Conservation (phyloP, 1,140 invertebrate species). For the Lepeophtheirus salmonis region DNA sequence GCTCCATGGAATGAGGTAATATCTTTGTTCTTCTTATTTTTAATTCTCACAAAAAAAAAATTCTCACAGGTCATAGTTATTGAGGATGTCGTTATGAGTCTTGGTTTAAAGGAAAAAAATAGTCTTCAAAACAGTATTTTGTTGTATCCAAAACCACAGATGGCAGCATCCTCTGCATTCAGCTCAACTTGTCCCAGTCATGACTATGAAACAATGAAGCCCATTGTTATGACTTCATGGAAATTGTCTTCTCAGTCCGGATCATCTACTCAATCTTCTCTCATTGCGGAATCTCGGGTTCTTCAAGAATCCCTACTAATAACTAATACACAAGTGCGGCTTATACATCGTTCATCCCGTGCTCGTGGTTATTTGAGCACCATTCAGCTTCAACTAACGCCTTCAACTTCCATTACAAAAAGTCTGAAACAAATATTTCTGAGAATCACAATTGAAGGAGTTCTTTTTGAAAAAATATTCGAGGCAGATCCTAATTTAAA, state of each 20-base stretch:
- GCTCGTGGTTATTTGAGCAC: slow-evolving; percentile 76
- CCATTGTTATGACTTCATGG: slow-evolving; percentile 83
- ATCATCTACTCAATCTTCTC: slow-evolving; percentile 34
- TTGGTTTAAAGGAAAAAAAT: neutral
- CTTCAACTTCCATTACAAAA: slow-evolving; percentile 50
- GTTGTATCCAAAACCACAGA: too few relatives aligned
- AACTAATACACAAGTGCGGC: slow-evolving; percentile 71
- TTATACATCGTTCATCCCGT: slow-evolving; percentile 83
- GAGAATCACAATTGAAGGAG: slow-evolving; percentile 79
- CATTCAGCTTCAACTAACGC: slow-evolving; percentile 79
- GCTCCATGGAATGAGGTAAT: slow-evolving; percentile 94
- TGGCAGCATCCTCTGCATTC: neutral
- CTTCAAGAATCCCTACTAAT: slow-evolving; percentile 82
- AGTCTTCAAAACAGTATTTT: neutral
- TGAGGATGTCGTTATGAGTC: neutral
- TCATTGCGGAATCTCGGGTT: slow-evolving; percentile 77
- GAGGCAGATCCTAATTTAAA: slow-evolving; percentile 88
- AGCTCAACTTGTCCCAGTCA: slow-evolving; percentile 56
- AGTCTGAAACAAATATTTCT: slow-evolving; percentile 67
- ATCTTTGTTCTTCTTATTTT: too few relatives aligned
- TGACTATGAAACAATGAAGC: slow-evolving; percentile 81
- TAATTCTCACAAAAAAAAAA: neutral
- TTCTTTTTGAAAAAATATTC: slow-evolving; percentile 73
- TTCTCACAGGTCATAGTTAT: neutral
- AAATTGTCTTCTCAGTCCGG: slow-evolving; percentile 32